phyloP scores from a whole-genome alignment of 64 coral and sea anemone species.

The Acropora tenuis region DNA sequence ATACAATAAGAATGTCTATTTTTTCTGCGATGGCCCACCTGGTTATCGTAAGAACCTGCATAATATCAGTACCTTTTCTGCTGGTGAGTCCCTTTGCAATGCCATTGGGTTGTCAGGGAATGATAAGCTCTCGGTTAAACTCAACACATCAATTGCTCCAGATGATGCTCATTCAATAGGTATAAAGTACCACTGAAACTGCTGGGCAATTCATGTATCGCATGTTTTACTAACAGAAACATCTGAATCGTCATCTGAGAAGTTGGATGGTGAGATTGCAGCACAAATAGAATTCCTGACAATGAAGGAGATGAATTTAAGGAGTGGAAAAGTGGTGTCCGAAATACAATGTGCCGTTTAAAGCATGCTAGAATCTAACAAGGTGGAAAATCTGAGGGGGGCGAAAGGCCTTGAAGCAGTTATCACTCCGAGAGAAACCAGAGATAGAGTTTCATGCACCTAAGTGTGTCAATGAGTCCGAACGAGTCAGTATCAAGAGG shows the following conservation, averaged over 20 bases:
- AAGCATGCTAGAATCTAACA: constrained; percentile 62
- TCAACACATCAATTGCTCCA: constrained; percentile 34
- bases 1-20: constrained; percentile 50
- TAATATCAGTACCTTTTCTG: constrained; percentile 42
- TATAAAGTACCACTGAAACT: constrained; percentile 62
- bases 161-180: constrained; percentile 56
- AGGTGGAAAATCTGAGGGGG: constrained; percentile 40
- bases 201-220: constrained; percentile 56
- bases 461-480: constrained; percentile 54
- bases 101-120: constrained; percentile 48
- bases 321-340: constrained; percentile 55
- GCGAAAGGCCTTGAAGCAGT: constrained; percentile 59
- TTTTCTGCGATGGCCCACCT: constrained; percentile 44
- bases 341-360: constrained; percentile 38
- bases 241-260: constrained; percentile 45
- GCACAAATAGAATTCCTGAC: constrained; percentile 62
- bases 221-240: constrained; percentile 35
- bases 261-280: constrained; percentile 47
- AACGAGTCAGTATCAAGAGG: constrained; percentile 45
- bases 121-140: constrained; percentile 58
- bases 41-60: constrained; percentile 26
- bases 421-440: constrained; percentile 41
- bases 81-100: constrained; percentile 42
- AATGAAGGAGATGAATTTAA: constrained; percentile 33
- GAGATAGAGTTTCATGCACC: constrained; percentile 69